These are phyloP conservation scores for Lepeophtheirus nordmannii DNA, from an alignment of 2,888 invertebrate genomes.

Conservation along the genomic window DNA sequence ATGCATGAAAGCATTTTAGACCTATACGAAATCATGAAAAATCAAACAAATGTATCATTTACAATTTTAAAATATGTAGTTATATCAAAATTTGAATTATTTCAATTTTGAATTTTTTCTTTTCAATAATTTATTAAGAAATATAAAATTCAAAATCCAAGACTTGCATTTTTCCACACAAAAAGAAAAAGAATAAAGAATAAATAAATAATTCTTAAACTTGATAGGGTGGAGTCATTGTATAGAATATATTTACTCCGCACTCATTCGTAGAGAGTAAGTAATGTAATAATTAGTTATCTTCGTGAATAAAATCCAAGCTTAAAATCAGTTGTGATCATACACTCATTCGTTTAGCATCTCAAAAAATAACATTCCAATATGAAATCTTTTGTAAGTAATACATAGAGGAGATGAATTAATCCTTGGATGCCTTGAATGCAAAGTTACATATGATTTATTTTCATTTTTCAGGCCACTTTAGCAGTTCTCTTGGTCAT, in stretches of 20 bases:
- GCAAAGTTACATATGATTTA: too few relatives aligned
- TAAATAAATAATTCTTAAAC: not conserved
- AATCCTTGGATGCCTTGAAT: not conserved
- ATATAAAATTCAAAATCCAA: too few relatives aligned
- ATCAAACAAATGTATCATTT: too few relatives aligned
- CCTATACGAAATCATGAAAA: too few relatives aligned
- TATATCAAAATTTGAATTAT: too few relatives aligned
- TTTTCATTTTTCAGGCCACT: not conserved
- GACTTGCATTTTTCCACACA: too few relatives aligned
- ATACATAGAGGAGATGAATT: not conserved
- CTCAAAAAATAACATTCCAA: slow-evolving; percentile 11
- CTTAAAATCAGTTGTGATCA: slow-evolving; percentile 10
- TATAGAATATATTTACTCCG: not conserved
- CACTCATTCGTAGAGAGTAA: too few relatives aligned
- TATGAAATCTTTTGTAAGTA: slow-evolving; percentile 21
- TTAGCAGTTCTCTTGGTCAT: not conserved
- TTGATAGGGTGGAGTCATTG: not conserved
- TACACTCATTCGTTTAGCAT: slow-evolving; percentile 21
- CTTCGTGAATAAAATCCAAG: not conserved
- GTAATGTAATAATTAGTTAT: not conserved
- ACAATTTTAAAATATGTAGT: too few relatives aligned
- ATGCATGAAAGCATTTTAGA: too few relatives aligned
- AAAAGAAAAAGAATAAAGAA: too few relatives aligned
- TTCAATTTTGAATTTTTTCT: too few relatives aligned
- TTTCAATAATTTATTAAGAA: too few relatives aligned